A percentile compares a stretch with the other conserved stretches of the same genome.
These are phyloP conservation scores for Menura novaehollandiae DNA, from an alignment of 2,113 vertebrate species.

Conservation along the genomic window DNA sequence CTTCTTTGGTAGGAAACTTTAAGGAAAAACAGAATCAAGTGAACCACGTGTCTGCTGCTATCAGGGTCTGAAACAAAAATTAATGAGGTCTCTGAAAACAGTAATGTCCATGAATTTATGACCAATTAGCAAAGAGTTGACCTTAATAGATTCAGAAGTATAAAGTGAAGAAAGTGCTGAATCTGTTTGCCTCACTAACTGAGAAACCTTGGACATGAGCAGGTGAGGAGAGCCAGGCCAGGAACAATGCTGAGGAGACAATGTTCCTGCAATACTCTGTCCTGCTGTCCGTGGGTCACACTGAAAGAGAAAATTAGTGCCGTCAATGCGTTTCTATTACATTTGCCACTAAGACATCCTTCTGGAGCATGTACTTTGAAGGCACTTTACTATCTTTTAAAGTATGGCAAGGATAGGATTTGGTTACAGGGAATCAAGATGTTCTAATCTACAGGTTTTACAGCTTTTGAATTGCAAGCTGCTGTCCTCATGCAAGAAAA, in stretches of 20 bases:
- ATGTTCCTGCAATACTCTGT: background rate
- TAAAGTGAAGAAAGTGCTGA: constrained; percentile 2
- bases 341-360: background rate
- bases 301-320: background rate
- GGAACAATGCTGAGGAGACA: constrained; percentile 31
- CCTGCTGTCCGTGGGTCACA: background rate
- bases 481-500: background rate
- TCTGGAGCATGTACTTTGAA: background rate
- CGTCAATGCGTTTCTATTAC: background rate
- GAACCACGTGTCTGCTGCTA: background rate
- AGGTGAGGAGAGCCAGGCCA: background rate
- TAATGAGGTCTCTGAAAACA: constrained; percentile 6
- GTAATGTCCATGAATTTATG: background rate
- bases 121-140: background rate
- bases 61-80: background rate
- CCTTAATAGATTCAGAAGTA: constrained; percentile 11
- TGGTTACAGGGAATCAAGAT: background rate
- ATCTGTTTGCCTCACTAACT: background rate
- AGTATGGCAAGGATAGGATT: background rate
- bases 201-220: background rate
- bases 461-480: background rate
- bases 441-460: background rate
- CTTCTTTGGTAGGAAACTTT: background rate
- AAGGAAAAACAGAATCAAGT: background rate
- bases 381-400: background rate